Conservation (phyloP, 2,888 invertebrate genomes). For the Acleris sparsana region DNA sequence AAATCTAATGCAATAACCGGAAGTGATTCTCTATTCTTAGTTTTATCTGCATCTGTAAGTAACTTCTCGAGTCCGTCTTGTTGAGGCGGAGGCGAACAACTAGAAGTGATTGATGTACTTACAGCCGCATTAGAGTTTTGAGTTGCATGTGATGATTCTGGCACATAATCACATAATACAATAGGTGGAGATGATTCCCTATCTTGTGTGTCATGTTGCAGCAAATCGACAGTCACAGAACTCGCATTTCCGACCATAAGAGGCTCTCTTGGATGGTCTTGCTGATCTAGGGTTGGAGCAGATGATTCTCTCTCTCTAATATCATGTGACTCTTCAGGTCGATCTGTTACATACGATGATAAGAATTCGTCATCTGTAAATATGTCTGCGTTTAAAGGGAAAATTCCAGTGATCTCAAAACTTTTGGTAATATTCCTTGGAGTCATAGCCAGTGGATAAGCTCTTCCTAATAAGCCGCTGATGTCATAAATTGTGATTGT, state of each 20-base stretch:
- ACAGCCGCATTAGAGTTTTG: neutral
- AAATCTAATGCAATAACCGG: neutral
- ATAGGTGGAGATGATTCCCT: neutral
- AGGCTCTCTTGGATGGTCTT: neutral
- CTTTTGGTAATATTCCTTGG: constrained; percentile 48
- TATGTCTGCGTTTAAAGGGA: constrained; percentile 45
- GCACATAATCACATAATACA: neutral
- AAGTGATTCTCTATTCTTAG: neutral
- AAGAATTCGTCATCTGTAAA: constrained; percentile 49
- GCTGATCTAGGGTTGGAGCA: neutral
- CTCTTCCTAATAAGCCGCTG: constrained; percentile 42
- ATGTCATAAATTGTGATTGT: constrained; percentile 55
- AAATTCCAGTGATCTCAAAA: constrained; percentile 50
- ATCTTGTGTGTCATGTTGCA: neutral
- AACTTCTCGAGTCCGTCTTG: neutral
- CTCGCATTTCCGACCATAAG: neutral
- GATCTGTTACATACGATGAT: constrained; percentile 43
- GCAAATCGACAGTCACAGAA: neutral
- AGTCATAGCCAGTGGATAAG: constrained; percentile 43
- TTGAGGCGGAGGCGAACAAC: neutral
- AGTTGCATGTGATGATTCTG: neutral
- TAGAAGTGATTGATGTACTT: neutral
- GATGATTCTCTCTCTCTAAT: constrained; percentile 2
- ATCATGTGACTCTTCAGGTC: constrained; percentile 24
- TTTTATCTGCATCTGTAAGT: neutral